phyloP scores from a whole-genome alignment of 2,888 invertebrate genomes.

The Noctua comes region DNA sequence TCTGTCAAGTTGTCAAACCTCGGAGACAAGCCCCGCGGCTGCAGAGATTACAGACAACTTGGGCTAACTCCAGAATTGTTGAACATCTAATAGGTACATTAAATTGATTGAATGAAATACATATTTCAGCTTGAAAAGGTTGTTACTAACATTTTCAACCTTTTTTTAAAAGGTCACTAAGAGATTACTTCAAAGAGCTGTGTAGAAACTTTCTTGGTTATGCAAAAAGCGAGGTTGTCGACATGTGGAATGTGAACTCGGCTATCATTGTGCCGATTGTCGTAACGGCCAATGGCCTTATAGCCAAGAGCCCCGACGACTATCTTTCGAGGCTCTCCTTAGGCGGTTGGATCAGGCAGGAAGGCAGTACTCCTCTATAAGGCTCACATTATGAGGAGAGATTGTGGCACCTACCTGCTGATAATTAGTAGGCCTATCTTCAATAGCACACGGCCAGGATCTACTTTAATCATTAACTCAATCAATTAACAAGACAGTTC shows the following conservation, averaged over 20 bases:
- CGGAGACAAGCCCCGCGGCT: constrained; percentile 32
- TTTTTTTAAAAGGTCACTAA: background rate
- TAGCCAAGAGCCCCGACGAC: too few relatives aligned
- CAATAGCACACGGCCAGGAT: background rate
- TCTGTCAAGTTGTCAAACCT: constrained; percentile 54
- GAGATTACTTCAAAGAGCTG: background rate
- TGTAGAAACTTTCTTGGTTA: background rate
- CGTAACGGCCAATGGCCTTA: too few relatives aligned
- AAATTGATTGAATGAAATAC: background rate
- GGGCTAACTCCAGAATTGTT: constrained; percentile 24
- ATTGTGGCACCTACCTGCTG: background rate
- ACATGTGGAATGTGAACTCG: too few relatives aligned
- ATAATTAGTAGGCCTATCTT: too few relatives aligned
- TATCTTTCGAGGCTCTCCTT: too few relatives aligned
- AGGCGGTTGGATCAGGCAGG: too few relatives aligned
- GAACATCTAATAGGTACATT: background rate
- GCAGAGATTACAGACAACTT: constrained; percentile 36
- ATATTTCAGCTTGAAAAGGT: constrained; percentile 1
- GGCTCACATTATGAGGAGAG: too few relatives aligned
- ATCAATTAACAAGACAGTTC: background rate
- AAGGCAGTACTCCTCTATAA: too few relatives aligned
- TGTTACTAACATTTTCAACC: background rate
- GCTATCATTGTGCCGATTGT: too few relatives aligned
- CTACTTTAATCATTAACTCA: background rate
- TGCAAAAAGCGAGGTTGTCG: too few relatives aligned